A percentile compares a stretch with the other conserved stretches of the same genome.
These are phyloP conservation scores for Cinara cedri DNA, from an alignment of 2,888 invertebrate genomes.

Conservation along the genomic window DNA sequence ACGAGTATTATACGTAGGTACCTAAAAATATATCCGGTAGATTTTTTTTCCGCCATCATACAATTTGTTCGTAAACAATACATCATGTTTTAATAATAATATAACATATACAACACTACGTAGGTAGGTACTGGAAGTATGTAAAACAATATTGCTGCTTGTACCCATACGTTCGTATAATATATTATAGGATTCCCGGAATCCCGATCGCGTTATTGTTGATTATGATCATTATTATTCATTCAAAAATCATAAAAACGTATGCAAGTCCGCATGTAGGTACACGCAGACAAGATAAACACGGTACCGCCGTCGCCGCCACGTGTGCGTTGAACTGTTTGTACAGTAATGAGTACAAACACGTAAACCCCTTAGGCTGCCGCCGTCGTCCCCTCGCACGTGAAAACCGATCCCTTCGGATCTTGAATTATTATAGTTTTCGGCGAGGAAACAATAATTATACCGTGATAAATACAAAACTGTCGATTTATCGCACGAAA, in stretches of 20 bases:
- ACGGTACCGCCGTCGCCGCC: neutral
- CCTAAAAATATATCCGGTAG: too few species aligned
- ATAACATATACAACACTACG: too few species aligned
- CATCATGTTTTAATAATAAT: too few species aligned
- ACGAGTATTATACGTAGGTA: too few species aligned
- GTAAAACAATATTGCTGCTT: neutral
- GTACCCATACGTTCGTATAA: too few species aligned
- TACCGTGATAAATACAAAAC: too few species aligned
- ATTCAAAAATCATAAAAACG: conserved; percentile 29
- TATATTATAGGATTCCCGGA: neutral
- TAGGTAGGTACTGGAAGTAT: neutral
- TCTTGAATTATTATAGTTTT: too few species aligned
- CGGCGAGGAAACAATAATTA: too few species aligned
- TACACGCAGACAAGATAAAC: conserved; percentile 13
- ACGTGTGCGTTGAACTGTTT: neutral
- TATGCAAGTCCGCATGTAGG: neutral
- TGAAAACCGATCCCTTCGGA: too few species aligned
- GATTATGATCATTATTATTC: conserved; percentile 13
- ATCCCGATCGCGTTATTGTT: neutral
- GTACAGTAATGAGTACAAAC: conserved; percentile 5
- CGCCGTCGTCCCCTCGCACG: too few species aligned
- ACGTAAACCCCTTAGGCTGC: neutral
- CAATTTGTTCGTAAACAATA: conserved; percentile 1
- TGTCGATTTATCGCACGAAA: too few species aligned
- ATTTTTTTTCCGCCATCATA: neutral